Percentiles rank a stretch among this genome's conserved stretches.
Conservation (phyloP, 1,140 invertebrate species). For the Drosophila azteca region DNA sequence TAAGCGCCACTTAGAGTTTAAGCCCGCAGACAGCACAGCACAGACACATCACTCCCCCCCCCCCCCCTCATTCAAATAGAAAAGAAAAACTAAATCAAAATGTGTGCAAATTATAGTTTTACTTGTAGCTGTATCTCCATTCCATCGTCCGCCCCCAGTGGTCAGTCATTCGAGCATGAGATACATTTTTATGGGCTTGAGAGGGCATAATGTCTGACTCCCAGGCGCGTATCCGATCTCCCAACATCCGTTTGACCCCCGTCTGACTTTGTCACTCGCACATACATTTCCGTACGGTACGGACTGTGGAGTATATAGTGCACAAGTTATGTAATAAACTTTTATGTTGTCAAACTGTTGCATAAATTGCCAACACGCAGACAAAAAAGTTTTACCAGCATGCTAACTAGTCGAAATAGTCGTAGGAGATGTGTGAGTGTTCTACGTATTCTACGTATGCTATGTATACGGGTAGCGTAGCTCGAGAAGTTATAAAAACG, state of each 20-base stretch:
- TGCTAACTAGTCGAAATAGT: conserved; percentile 44
- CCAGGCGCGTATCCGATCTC: not conserved
- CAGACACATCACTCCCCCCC: conserved; percentile 8
- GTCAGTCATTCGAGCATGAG: conserved; percentile 21
- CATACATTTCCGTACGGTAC: not conserved
- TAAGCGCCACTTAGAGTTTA: conserved; percentile 61
- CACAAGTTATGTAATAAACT: conserved; percentile 74
- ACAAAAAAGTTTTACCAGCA: conserved; percentile 38
- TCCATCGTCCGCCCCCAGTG: not conserved
- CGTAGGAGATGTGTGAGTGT: conserved; percentile 3
- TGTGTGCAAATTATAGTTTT: conserved; percentile 66
- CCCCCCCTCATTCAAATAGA: not conserved
- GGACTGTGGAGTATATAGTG: conserved; percentile 39
- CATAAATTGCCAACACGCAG: conserved; percentile 71
- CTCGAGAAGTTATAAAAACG: conserved; percentile 53
- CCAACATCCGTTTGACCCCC: conserved; percentile 19
- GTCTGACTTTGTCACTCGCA: too few species aligned
- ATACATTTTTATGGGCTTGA: conserved; percentile 59
- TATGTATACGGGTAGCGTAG: conserved; percentile 4
- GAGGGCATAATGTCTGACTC: conserved; percentile 36
- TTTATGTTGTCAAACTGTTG: conserved; percentile 76
- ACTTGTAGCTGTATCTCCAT: conserved; percentile 25
- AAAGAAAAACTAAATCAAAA: conserved; percentile 50
- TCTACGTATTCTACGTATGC: not conserved
- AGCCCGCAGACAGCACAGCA: conserved; percentile 18